Base-by-base conservation (phyloP, 2,797 vertebrate species). In the Sebastes miniatus region DNA sequence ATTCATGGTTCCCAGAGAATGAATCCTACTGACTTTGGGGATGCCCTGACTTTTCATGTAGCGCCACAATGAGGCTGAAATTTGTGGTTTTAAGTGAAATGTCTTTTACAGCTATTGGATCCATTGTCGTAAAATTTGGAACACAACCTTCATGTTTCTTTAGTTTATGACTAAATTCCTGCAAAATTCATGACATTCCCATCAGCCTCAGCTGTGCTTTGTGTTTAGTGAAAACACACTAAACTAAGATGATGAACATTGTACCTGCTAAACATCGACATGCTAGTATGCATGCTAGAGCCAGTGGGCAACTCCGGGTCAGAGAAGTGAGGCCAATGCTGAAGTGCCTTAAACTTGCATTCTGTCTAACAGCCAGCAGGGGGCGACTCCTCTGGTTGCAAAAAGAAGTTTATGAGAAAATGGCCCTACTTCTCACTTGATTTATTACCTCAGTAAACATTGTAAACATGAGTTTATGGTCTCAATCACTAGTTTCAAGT, bases 281-380 rank as follows among this genome's bases (percentile, higher is more conserved):
- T 13, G 65, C 34, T 39, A 63, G 31, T 12, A 20, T 22, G 61
- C 31, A 10, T 64, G 8, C 58, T 61, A 61, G 16, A 29, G 43
- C 7, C 43, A 20, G 43, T 8, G 43, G 43, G 43, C 43, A 18
- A 47, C 43, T 47, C 43, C 16, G 16, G 43, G 43, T 2, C 16
- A 1, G 14, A 47, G 6, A 47, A 47, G 43, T 47, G 43, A 47
- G 3, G 16, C 43, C 43, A 47, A 47, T 47, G 43, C 43, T 47
- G 43, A 47, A 47, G 43, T 18, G 43, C 16, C 43, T 18, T 18
- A 47, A 47, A 47, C 43, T 47, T 47, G 43, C 7, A 47, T 18
- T 47, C 16, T 47, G 0, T 47, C 43, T 47, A 18, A 18, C 0
- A 47, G 43, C 43, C 43, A 47, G 43, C 43, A 0, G 43, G 43